These are phyloP conservation scores for Delphinapterus leucas DNA, from an alignment of 2,113 vertebrate genomes.

Conservation along the genomic window DNA sequence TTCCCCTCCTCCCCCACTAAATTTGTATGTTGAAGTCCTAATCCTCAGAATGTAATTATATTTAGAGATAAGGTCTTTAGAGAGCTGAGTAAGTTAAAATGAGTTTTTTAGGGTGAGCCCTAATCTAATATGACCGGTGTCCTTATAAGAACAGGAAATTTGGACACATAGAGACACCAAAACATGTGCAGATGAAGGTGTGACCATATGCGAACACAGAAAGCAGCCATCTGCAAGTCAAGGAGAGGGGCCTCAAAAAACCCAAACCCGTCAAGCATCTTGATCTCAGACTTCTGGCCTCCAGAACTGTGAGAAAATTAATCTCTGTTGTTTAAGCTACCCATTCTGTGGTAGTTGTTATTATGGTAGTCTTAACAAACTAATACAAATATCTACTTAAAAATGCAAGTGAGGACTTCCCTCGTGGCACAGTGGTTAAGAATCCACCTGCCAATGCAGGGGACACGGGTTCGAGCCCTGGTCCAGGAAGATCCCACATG, in stretches of 20 bases:
- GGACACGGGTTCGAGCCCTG: no score
- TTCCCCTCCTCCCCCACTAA: not conserved
- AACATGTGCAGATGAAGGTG: not conserved
- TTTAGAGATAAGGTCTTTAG: not conserved
- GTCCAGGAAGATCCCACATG: no score
- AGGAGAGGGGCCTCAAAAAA: not conserved
- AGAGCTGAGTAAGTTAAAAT: not conserved
- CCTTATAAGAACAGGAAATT: not conserved
- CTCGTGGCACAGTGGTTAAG: no score
- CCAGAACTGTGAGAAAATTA: not conserved
- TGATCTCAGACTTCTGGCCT: not conserved
- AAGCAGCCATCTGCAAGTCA: not conserved
- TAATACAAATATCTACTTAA: not conserved
- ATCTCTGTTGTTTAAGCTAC: not conserved
- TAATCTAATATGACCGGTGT: not conserved
- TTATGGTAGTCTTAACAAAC: not conserved
- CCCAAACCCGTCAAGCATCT: not conserved
- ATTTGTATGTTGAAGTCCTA: not conserved
- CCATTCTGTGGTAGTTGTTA: not conserved
- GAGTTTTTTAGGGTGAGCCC: not conserved
- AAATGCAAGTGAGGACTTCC: not conserved
- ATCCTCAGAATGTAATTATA: not conserved
- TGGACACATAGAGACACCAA: no score
- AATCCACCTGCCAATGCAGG: no score
- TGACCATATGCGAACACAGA: not conserved